Conservation (phyloP, 2,888 invertebrate species). For the Priocnemis perturbator region DNA sequence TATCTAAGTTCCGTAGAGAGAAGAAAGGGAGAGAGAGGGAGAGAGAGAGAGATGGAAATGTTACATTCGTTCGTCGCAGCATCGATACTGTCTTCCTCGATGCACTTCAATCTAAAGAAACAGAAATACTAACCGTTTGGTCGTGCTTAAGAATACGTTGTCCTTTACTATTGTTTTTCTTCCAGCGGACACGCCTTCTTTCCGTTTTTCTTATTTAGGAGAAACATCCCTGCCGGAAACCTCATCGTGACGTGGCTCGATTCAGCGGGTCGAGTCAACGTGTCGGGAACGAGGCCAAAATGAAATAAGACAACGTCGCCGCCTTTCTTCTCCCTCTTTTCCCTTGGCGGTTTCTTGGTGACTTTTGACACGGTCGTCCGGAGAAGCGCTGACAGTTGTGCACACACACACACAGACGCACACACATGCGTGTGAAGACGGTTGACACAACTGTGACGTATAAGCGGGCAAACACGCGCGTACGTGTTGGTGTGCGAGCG, state of each 20-base stretch:
- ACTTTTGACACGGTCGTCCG: constrained; percentile 28
- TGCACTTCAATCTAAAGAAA: too few species aligned
- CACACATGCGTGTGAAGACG: neutral
- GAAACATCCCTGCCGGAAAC: constrained; percentile 33
- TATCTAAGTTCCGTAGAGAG: too few species aligned
- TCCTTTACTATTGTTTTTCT: too few species aligned
- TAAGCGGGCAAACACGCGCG: neutral
- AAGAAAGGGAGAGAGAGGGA: too few species aligned
- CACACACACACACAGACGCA: neutral
- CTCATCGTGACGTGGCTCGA: constrained; percentile 36
- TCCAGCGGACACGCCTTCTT: constrained; percentile 10
- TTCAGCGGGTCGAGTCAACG: constrained; percentile 30
- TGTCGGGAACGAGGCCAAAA: constrained; percentile 26
- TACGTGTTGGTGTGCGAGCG: neutral
- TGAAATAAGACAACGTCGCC: constrained; percentile 27
- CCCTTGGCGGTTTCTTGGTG: constrained; percentile 18
- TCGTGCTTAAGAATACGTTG: too few species aligned
- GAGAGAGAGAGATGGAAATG: too few species aligned
- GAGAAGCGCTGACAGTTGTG: constrained; percentile 12
- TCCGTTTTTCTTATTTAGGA: neutral
- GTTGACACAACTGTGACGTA: too few species aligned
- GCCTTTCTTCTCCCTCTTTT: constrained; percentile 11
- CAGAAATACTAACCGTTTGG: too few species aligned
- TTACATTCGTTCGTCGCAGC: too few species aligned
- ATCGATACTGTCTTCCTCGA: too few species aligned